Evolutionary conservation across 2,113 vertebrate genomes (phyloP).

Genomic region (Ramphastos sulfuratus): DNA sequence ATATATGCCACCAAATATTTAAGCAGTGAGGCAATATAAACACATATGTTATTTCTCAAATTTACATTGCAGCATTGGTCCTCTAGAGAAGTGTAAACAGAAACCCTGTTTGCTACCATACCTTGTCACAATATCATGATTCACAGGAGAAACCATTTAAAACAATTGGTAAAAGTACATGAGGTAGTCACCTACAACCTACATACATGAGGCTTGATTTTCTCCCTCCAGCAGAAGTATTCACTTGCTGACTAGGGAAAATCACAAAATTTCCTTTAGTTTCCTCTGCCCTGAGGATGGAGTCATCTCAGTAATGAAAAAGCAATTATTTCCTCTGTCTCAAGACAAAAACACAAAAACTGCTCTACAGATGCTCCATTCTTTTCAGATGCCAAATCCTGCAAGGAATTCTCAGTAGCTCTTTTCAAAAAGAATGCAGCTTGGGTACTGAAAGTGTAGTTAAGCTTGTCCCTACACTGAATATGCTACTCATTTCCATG

Average conservation of each 20-base stretch:
- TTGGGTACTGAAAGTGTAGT: neutral
- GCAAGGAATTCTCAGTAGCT: neutral
- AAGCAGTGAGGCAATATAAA: slow-evolving; percentile 60
- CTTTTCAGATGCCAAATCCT: neutral
- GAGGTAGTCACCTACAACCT: neutral
- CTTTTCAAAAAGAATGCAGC: neutral
- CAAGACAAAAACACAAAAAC: neutral
- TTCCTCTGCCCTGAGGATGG: neutral
- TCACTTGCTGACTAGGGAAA: neutral
- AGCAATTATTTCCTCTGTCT: neutral
- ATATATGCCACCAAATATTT: slow-evolving; percentile 59
- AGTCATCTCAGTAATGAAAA: neutral
- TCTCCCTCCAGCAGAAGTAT: neutral
- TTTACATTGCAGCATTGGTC: neutral
- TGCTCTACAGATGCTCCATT: neutral
- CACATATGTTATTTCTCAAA: slow-evolving; percentile 13
- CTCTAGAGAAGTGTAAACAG: slow-evolving; percentile 56
- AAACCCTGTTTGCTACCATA: slow-evolving; percentile 30
- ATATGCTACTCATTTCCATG: neutral
- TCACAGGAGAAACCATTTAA: neutral
- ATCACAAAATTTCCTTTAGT: neutral
- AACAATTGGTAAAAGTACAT: slow-evolving; percentile 22
- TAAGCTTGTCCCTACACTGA: neutral
- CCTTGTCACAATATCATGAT: slow-evolving; percentile 23
- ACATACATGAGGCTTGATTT: neutral